Evolutionary conservation across 2,888 invertebrate species (phyloP).

Genomic region (Leptopilina myrica): DNA sequence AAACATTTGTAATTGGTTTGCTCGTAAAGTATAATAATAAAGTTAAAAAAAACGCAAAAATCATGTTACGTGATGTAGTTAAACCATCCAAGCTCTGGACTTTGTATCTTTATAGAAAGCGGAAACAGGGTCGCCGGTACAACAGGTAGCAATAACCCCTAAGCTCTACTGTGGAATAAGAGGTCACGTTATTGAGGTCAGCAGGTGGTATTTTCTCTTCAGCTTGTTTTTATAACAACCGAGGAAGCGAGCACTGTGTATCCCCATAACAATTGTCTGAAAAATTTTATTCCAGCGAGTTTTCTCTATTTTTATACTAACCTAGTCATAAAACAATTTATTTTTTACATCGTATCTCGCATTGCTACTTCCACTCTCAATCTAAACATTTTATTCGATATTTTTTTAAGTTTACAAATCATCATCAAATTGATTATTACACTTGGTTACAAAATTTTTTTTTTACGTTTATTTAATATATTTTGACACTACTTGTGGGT

Average conservation of each 20-base stretch:
- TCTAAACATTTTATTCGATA: background rate
- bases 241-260: background rate
- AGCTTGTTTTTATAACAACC: background rate
- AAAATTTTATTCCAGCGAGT: background rate
- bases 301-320: background rate
- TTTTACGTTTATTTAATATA: too few species aligned
- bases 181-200: conserved; percentile 30
- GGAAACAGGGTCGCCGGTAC: conserved; percentile 3
- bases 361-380: background rate
- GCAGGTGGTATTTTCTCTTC: conserved; percentile 14
- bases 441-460: too few species aligned
- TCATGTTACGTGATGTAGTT: background rate
- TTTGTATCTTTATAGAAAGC: background rate
- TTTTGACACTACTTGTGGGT: too few species aligned
- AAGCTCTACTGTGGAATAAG: background rate
- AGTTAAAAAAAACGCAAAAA: background rate
- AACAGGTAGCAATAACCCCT: conserved; percentile 27
- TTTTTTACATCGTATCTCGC: background rate
- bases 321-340: background rate
- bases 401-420: background rate
- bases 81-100: background rate
- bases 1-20: too few species aligned
- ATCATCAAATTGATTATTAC: too few species aligned
- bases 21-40: background rate
- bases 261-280: conserved; percentile 11